A percentile compares a stretch with the other conserved stretches of the same genome.
Evolutionary conservation across 2,113 vertebrate species (phyloP).

Genomic region (Bos javanicus): DNA sequence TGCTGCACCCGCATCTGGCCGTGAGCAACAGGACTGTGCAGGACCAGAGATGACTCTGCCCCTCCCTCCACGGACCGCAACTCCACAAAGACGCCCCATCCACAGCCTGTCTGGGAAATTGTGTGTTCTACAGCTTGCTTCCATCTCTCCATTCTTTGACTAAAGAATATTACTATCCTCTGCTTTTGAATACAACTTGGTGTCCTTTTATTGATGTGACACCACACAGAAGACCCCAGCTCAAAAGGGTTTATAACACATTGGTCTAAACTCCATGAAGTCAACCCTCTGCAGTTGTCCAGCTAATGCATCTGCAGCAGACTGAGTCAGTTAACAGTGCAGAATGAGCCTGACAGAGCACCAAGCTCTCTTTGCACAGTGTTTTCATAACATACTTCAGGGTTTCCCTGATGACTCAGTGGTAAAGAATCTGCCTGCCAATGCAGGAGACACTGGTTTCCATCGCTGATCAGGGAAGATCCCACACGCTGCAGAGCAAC

Average conservation of each 20-base stretch:
- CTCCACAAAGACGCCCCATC: background rate
- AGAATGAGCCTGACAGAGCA: background rate
- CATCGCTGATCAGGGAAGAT: background rate
- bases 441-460: background rate
- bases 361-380: background rate
- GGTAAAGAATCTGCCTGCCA: background rate
- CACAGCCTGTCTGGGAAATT: background rate
- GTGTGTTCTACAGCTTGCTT: background rate
- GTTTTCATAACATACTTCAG: background rate
- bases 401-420: background rate
- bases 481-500: background rate
- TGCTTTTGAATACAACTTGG: background rate
- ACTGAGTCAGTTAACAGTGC: background rate
- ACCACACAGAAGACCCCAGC: background rate
- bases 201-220: background rate
- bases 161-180: background rate
- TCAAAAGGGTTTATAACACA: background rate
- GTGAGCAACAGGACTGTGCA: background rate
- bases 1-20: background rate
- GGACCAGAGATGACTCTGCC: background rate
- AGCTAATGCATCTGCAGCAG: background rate
- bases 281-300: rapidly evolving
- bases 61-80: background rate
- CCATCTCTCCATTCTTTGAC: background rate
- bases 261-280: background rate